Conservation (phyloP, 2,797 vertebrate genomes). For the Threskiornis aethiopicus region DNA sequence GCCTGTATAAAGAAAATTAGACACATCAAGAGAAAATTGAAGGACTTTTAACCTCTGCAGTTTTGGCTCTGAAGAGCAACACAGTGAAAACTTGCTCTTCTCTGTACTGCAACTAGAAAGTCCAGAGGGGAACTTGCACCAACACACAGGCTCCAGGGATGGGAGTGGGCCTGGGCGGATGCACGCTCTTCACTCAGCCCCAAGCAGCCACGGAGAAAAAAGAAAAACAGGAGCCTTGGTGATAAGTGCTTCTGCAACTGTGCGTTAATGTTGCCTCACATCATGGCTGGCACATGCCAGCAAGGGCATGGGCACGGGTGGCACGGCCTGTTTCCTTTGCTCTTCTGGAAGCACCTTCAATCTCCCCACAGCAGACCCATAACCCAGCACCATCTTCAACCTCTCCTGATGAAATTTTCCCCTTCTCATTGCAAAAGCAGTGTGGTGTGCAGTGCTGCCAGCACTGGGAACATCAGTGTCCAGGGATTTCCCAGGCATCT, state of each 20-base stretch:
- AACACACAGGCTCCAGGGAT: background rate
- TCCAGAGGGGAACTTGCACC: background rate
- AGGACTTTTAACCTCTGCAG: background rate
- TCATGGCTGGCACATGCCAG: background rate
- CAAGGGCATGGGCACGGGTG: rapidly evolving
- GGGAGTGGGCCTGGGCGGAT: background rate
- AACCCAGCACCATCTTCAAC: background rate
- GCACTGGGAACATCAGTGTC: background rate
- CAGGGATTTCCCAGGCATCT: background rate
- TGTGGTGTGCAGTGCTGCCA: background rate
- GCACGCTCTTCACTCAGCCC: background rate
- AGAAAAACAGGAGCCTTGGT: background rate
- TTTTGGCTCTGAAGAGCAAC: background rate
- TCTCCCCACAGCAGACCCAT: background rate
- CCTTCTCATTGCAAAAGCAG: background rate
- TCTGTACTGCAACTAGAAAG: background rate
- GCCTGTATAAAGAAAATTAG: background rate
- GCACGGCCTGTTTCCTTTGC: background rate
- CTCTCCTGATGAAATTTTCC: background rate
- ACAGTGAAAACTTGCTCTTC: background rate
- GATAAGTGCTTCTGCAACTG: background rate
- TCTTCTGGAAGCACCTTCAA: background rate
- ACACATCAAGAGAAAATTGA: background rate
- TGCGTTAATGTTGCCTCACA: background rate
- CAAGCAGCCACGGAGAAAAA: background rate